Evolutionary conservation across 2,888 invertebrate genomes (phyloP), one percentile per base, ranked within the genome.

Genomic region (Oconnorella tubifera): DNA sequence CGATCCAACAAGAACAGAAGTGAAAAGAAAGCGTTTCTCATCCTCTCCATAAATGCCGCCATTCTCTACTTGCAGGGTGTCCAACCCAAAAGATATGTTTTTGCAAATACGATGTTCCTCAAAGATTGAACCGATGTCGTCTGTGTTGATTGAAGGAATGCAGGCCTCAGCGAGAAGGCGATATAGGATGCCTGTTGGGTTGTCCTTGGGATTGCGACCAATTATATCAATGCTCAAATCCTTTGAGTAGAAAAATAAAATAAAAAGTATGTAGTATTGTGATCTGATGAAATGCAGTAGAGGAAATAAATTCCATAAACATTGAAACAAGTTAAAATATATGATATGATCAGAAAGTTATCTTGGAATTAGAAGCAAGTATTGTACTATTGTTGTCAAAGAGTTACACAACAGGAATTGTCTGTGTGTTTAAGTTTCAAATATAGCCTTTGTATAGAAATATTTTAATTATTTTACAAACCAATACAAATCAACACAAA

Each of bases 41-140:
- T 77, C 78, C 66, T 81, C 80, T 3, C 79, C 80, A 70, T 77
- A 82, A 4, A 82, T 76, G 10, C 82, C 82, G n/a, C 78, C 78
- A 64, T 75, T 72, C 56, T 76, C 76, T n/a, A 28, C 23, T 40
- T 59, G 59, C 4, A 78, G 78, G 67, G 75, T 72, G 62, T 76
- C 76, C 64, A 78, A 78, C 78, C 77, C 79, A 6, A 78, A 70
- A 56, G 73, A 77, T 53, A 82, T 76, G 67, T 78, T 81, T 67
- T 77, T 78, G 67, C 77, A 79, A 60, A 82, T 74, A 56, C 79
- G 72, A 66, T 83, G 83, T 72, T 83, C 83, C 70, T 83, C 83
- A 73, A 83, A 83, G 62, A 83, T 80, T 27, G 76, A 71, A 32
- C 78, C 78, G 40, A 80, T 69, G 59, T 81, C 78, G 50, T 78